These are phyloP conservation scores for Palythoa heliodiscus DNA, from an alignment of 92 coral and sea anemone genomes.

Conservation along the genomic window DNA sequence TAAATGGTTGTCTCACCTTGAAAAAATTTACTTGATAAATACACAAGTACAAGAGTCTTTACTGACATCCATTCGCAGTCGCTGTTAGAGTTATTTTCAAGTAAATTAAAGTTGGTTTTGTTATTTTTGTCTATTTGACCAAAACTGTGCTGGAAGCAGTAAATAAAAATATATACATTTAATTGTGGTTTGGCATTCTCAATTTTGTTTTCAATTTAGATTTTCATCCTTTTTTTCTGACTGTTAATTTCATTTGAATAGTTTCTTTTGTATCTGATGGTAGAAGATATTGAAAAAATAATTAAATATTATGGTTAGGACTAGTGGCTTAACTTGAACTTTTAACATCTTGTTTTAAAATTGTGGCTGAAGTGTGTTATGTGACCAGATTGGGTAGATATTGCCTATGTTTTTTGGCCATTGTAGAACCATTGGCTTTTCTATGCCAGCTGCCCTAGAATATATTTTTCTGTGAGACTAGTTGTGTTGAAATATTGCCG, in stretches of 20 bases:
- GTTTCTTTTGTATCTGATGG: neutral
- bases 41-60: neutral
- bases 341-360: neutral
- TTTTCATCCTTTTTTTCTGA: neutral
- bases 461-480: neutral
- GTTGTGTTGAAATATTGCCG: neutral
- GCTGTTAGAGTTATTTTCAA: neutral
- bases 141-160: conserved; percentile 43
- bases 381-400: neutral
- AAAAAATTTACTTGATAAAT: conserved; percentile 7
- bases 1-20: neutral
- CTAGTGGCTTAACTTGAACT: neutral
- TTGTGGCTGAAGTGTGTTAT: neutral
- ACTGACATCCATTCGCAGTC: neutral
- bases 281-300: neutral
- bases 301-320: neutral
- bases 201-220: neutral
- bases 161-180: neutral
- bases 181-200: neutral
- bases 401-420: neutral
- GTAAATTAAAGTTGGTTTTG: neutral
- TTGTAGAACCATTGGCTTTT: neutral
- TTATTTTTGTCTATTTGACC: conserved; percentile 1
- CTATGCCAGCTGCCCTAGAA: neutral
- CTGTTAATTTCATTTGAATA: neutral